phyloP scores from a whole-genome alignment of 2,888 invertebrate species.

The Meghimatium bilineatum region DNA sequence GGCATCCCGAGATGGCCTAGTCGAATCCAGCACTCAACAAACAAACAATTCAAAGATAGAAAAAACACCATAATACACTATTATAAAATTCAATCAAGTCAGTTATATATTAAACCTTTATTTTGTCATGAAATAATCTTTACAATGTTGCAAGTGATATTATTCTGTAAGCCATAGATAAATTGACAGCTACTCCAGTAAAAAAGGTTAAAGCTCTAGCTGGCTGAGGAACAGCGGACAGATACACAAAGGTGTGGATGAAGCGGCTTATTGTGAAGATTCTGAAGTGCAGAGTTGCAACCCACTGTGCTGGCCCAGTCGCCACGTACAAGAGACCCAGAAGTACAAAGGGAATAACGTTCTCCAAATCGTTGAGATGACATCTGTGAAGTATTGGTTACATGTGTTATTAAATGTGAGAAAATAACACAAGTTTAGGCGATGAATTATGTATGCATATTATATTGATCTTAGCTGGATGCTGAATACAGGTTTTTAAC shows the following conservation, averaged over 20 bases:
- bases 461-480: too few species aligned
- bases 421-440: too few species aligned
- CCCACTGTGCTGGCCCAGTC: slow-evolving; percentile 80
- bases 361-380: slow-evolving; percentile 85
- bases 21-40: too few species aligned
- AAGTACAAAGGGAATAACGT: slow-evolving; percentile 83
- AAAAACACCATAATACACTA: too few species aligned
- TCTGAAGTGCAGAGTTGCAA: slow-evolving; percentile 81
- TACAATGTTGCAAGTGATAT: slow-evolving; percentile 37
- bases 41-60: too few species aligned
- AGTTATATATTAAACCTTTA: too few species aligned
- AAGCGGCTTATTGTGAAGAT: slow-evolving; percentile 81
- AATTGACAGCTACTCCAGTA: slow-evolving; percentile 78
- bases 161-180: slow-evolving; percentile 78
- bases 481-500: too few species aligned
- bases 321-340: slow-evolving; percentile 82
- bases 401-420: too few species aligned
- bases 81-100: too few species aligned
- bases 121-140: background rate
- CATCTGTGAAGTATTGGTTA: slow-evolving; percentile 79
- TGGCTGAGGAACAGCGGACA: slow-evolving; percentile 82
- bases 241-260: slow-evolving; percentile 83
- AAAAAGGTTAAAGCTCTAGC: slow-evolving; percentile 79
- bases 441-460: too few species aligned
- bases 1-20: too few species aligned